phyloP scores from a whole-genome alignment of 30 jellyfish, hydroid and myxozoan genomes.

The Aurelia sp. region DNA sequence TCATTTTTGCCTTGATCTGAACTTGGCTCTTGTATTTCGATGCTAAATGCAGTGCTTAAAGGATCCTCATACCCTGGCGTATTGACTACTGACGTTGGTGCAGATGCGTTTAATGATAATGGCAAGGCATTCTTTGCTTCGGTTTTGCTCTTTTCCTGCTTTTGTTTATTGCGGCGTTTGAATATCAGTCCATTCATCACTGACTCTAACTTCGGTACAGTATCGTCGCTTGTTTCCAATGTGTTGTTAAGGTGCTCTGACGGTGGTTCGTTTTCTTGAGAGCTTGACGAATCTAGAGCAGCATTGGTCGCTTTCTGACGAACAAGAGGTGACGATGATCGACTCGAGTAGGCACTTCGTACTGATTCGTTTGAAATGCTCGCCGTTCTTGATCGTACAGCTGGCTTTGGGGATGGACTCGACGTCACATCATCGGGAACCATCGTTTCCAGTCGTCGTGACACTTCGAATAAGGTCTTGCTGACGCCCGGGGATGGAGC shows the following conservation, averaged over 20 bases:
- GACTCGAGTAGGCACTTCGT: slow-evolving; percentile 45
- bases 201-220: slow-evolving; percentile 56
- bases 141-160: background rate
- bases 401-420: slow-evolving; percentile 5
- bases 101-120: background rate
- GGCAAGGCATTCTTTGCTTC: background rate
- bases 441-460: slow-evolving; percentile 67
- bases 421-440: slow-evolving; percentile 50
- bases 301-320: slow-evolving; percentile 65
- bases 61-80: background rate
- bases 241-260: slow-evolving; percentile 11
- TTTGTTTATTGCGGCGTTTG: slow-evolving; percentile 43
- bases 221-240: slow-evolving; percentile 24
- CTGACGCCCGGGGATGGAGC: slow-evolving; percentile 90
- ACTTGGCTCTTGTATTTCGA: background rate
- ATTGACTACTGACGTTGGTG: background rate
- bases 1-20: background rate
- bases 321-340: slow-evolving; percentile 73
- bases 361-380: slow-evolving; percentile 33
- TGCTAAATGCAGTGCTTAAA: background rate
- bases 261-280: slow-evolving; percentile 46
- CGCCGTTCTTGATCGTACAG: background rate
- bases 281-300: slow-evolving; percentile 39
- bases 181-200: slow-evolving; percentile 59
- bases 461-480: slow-evolving; percentile 71